These are phyloP conservation scores for Pyrocoelia pectoralis DNA, from an alignment of 2,888 invertebrate genomes.

Conservation along the genomic window DNA sequence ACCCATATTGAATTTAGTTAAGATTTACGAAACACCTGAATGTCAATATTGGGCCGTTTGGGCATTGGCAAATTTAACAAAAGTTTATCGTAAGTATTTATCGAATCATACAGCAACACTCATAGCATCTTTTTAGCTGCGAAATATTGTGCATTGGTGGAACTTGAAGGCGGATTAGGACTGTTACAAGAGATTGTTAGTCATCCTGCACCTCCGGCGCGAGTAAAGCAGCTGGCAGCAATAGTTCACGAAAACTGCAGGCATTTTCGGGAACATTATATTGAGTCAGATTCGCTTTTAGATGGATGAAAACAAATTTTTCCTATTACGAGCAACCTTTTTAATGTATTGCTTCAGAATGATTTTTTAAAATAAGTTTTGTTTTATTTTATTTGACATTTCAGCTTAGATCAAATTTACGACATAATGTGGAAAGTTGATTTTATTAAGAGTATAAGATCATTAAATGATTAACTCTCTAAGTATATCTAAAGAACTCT, in stretches of 20 bases:
- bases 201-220: conserved; percentile 69
- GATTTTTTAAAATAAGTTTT: not conserved
- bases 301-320: conserved; percentile 28
- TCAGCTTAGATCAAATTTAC: not conserved
- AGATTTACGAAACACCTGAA: conserved; percentile 85
- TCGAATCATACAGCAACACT: not conserved
- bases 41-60: conserved; percentile 98
- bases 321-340: not conserved
- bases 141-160: conserved; percentile 90
- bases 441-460: not conserved
- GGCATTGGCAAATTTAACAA: conserved; percentile 96
- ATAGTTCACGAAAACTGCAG: conserved; percentile 74
- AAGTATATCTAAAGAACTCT: not conserved
- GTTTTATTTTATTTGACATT: conserved; percentile 1
- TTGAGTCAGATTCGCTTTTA: conserved; percentile 31
- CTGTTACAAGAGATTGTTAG: conserved; percentile 73
- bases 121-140: conserved; percentile 70
- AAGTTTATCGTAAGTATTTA: conserved; percentile 83
- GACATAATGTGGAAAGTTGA: not conserved
- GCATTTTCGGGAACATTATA: conserved; percentile 39
- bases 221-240: conserved; percentile 74
- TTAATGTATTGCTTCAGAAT: not conserved
- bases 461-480: not conserved
- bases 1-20: conserved; percentile 87
- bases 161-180: conserved; percentile 83